Conservation (phyloP, 1,140 invertebrate species). For the Teleopsis dalmanni region DNA sequence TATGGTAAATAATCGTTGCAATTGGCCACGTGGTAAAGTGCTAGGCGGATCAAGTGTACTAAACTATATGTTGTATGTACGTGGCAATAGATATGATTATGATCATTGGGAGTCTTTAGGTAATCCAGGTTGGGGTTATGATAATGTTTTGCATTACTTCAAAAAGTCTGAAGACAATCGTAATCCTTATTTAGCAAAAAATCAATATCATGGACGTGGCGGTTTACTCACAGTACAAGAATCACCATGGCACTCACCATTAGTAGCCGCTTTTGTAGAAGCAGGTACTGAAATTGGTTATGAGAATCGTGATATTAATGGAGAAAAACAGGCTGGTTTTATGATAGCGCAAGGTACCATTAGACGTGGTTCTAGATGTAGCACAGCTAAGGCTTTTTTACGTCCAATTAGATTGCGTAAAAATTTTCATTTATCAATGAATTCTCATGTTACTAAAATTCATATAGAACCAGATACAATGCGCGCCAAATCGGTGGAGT, state of each 20-base stretch:
- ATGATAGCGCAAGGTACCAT: conserved; percentile 88
- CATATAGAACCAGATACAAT: conserved; percentile 63
- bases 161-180: conserved; percentile 83
- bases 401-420: conserved; percentile 64
- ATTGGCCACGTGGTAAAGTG: conserved; percentile 78
- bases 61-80: conserved; percentile 91
- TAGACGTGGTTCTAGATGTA: conserved; percentile 74
- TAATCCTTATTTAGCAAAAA: conserved; percentile 68
- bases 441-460: conserved; percentile 64
- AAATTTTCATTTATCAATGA: conserved; percentile 74
- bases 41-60: conserved; percentile 84
- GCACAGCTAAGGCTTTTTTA: conserved; percentile 83
- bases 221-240: conserved; percentile 77
- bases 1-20: conserved; percentile 66
- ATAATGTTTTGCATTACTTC: conserved; percentile 81
- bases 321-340: conserved; percentile 72
- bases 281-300: conserved; percentile 83
- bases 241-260: conserved; percentile 71
- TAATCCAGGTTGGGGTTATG: conserved; percentile 82
- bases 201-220: conserved; percentile 64
- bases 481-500: conserved; percentile 68
- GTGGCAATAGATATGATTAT: conserved; percentile 76
- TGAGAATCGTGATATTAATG: conserved; percentile 78
- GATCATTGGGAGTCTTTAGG: conserved; percentile 83
- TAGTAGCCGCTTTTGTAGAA: conserved; percentile 75